phyloP scores from a whole-genome alignment of 2,888 invertebrate genomes.

The Therioaphis trifolii region DNA sequence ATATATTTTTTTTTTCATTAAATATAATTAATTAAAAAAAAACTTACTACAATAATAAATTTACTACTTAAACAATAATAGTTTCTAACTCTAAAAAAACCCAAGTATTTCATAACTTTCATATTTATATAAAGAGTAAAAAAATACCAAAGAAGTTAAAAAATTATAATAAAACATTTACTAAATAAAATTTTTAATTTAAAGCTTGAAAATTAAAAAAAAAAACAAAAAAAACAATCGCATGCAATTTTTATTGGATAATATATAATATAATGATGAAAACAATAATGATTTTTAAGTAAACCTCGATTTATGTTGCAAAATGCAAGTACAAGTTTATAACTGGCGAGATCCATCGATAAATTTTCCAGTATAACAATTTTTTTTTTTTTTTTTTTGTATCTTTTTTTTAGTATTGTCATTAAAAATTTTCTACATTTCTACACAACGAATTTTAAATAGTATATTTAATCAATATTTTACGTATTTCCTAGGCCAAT shows the following conservation, averaged over 20 bases:
- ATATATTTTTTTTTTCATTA: constrained; percentile 9
- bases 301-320: constrained; percentile 60
- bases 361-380: constrained; percentile 60
- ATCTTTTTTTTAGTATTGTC: constrained; percentile 33
- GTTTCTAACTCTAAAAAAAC: constrained; percentile 59
- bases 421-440: constrained; percentile 37
- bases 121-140: constrained; percentile 62
- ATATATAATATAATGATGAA: constrained; percentile 52
- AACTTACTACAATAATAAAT: constrained; percentile 51
- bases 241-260: constrained; percentile 52
- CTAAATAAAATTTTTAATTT: constrained; percentile 59
- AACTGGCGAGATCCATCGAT: constrained; percentile 62
- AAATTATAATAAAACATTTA: constrained; percentile 62
- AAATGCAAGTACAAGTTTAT: constrained; percentile 60
- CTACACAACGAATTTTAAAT: constrained; percentile 42
- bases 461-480: constrained; percentile 10
- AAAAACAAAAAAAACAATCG: constrained; percentile 26
- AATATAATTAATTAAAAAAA: constrained; percentile 20
- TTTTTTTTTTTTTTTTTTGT: constrained; percentile 25
- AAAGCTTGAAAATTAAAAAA: constrained; percentile 51
- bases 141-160: constrained; percentile 63
- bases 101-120: constrained; percentile 60
- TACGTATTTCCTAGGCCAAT: constrained; percentile 51
- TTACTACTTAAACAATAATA: constrained; percentile 60
- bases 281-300: constrained; percentile 57